A percentile compares a stretch with the other conserved stretches of the same genome.
phyloP scores from a whole-genome alignment of 2,888 invertebrate genomes.

The Scaptomyza cyrtandrae region DNA sequence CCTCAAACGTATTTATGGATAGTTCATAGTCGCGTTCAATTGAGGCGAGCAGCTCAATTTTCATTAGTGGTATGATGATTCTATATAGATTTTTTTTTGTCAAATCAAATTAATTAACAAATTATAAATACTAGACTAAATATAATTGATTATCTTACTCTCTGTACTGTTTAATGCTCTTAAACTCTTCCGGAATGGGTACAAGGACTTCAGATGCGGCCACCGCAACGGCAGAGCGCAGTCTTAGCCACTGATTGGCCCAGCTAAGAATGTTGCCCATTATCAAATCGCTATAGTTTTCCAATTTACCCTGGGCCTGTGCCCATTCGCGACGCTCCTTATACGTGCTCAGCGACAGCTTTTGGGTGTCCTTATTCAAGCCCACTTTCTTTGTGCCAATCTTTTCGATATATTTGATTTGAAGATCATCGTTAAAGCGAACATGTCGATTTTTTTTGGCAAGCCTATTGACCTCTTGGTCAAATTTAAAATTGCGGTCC shows the following conservation, averaged over 20 bases:
- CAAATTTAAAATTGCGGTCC: slow-evolving; percentile 63
- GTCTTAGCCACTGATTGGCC: slow-evolving; percentile 89
- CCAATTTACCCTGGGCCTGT: slow-evolving; percentile 38
- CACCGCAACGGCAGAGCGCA: slow-evolving; percentile 85
- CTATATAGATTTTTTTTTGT: slow-evolving; percentile 47
- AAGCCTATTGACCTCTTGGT: slow-evolving; percentile 27
- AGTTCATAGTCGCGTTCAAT: slow-evolving; percentile 71
- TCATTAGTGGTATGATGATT: slow-evolving; percentile 81
- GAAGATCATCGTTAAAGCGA: slow-evolving; percentile 68
- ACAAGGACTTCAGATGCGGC: slow-evolving; percentile 85
- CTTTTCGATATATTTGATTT: slow-evolving; percentile 72
- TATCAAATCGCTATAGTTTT: slow-evolving; percentile 84
- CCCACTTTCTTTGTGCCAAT: slow-evolving; percentile 56
- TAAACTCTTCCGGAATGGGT: slow-evolving; percentile 86
- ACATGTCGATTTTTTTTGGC: slow-evolving; percentile 65
- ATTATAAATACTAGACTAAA: background rate
- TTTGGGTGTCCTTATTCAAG: slow-evolving; percentile 45
- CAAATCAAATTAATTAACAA: background rate
- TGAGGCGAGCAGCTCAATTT: slow-evolving; percentile 77
- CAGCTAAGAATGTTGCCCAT: slow-evolving; percentile 87
- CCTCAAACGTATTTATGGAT: slow-evolving; percentile 42
- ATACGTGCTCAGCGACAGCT: slow-evolving; percentile 51
- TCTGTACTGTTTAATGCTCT: slow-evolving; percentile 87
- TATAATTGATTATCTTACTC: slow-evolving; percentile 81
- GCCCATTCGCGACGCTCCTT: slow-evolving; percentile 68